A percentile compares a stretch with the other conserved stretches of the same genome.
Conservation (phyloP, 2,888 invertebrate species). For the Hecatera dysodea region DNA sequence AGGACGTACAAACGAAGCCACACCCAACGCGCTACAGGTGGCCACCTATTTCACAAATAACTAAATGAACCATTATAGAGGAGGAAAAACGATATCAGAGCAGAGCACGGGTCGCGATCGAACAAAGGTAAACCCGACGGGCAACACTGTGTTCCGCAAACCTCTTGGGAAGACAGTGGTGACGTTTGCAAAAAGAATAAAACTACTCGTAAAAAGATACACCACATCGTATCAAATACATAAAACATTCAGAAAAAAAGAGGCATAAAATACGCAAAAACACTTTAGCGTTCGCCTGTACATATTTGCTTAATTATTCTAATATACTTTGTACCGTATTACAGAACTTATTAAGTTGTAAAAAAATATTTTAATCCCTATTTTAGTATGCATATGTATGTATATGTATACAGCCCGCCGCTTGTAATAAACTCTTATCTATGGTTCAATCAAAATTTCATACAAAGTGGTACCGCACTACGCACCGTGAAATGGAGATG, state of each 20-base stretch:
- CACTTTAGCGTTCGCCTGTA: conserved; percentile 68
- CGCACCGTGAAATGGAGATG: conserved; percentile 68
- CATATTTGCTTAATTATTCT: conserved; percentile 72
- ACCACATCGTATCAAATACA: background rate
- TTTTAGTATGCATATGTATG: conserved; percentile 82
- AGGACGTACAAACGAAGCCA: conserved; percentile 41
- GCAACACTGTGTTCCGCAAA: background rate
- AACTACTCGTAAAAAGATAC: background rate
- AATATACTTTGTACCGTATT: conserved; percentile 73
- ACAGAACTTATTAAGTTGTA: conserved; percentile 75
- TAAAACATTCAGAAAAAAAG: background rate
- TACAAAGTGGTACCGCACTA: conserved; percentile 78
- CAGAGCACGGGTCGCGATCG: background rate
- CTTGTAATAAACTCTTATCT: conserved; percentile 81
- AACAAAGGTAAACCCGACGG: background rate
- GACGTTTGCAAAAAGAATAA: background rate
- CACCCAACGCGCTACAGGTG: conserved; percentile 45
- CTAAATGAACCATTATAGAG: conserved; percentile 15
- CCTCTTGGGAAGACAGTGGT: background rate
- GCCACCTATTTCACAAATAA: conserved; percentile 45
- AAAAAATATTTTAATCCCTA: conserved; percentile 72
- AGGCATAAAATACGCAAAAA: conserved; percentile 19
- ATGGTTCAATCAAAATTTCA: conserved; percentile 77
- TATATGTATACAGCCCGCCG: conserved; percentile 78
- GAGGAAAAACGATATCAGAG: background rate